Evolutionary conservation across 2,797 vertebrate genomes (phyloP).

Genomic region (Oreochromis mossambicus): DNA sequence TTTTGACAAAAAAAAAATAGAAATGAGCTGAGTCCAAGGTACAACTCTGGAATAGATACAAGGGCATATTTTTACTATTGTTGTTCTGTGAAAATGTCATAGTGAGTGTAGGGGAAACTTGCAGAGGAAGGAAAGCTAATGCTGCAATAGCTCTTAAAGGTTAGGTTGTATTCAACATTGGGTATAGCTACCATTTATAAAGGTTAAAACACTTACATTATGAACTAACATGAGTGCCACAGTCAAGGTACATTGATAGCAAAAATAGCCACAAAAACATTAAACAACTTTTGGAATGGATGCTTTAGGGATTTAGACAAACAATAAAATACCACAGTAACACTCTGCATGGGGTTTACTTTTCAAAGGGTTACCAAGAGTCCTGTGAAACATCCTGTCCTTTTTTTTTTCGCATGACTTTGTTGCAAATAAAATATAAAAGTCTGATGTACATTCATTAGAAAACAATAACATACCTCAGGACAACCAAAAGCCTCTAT

Average conservation of each 20-base stretch:
- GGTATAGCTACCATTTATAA: constrained; percentile 40
- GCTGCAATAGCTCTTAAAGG: constrained; percentile 68
- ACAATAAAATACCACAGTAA: background rate
- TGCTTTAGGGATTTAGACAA: background rate
- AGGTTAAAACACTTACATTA: constrained; percentile 60
- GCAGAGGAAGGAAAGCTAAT: constrained; percentile 22
- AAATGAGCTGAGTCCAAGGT: background rate
- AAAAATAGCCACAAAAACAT: background rate
- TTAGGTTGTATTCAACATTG: constrained; percentile 55
- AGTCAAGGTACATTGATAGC: background rate
- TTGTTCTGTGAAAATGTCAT: constrained; percentile 72
- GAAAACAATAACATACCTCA: background rate
- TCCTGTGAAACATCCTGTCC: background rate
- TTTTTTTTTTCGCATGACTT: background rate
- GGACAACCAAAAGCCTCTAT: background rate
- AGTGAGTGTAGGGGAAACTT: constrained; percentile 24
- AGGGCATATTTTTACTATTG: background rate
- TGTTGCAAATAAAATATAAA: background rate
- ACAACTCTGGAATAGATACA: background rate
- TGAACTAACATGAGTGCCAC: constrained; percentile 15
- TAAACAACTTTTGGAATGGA: background rate
- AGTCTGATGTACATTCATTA: background rate
- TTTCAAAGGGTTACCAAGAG: background rate
- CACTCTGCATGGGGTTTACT: background rate
- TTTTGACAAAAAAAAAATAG: background rate